Evolutionary conservation across 2,888 invertebrate species (phyloP).

Genomic region (Aphodius granarius): DNA sequence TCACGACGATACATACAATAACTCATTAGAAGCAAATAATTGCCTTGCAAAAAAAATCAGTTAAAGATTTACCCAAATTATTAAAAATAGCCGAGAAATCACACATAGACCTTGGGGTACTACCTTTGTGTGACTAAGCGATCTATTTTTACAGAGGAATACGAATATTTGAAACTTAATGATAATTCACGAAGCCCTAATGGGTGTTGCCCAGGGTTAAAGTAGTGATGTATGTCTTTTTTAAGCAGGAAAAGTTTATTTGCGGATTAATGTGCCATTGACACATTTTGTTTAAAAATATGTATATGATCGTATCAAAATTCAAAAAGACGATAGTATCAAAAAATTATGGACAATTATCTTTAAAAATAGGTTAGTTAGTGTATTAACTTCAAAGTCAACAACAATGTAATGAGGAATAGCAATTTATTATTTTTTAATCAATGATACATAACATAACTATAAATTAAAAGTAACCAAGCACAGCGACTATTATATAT

Average conservation of each 20-base stretch:
- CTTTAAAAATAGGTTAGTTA: constrained; percentile 21
- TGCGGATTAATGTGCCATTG: background rate
- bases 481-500: constrained; percentile 42
- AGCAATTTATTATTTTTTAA: constrained; percentile 38
- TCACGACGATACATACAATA: too few relatives aligned
- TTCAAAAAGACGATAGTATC: constrained; percentile 5
- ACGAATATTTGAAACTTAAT: background rate
- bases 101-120: background rate
- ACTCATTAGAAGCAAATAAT: too few relatives aligned
- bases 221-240: background rate
- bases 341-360: constrained; percentile 18
- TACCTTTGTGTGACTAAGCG: background rate
- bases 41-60: background rate
- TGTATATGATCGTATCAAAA: background rate
- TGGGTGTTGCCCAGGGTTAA: background rate
- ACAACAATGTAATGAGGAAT: constrained; percentile 30
- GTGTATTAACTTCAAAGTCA: constrained; percentile 28
- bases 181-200: background rate
- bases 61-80: background rate
- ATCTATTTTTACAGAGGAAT: background rate
- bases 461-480: constrained; percentile 34
- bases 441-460: constrained; percentile 37
- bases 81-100: background rate
- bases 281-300: background rate
- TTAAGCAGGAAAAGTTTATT: background rate